A percentile compares a stretch with the other conserved stretches of the same genome.
Conservation (phyloP, 1,140 invertebrate species). For the Triops longicaudatus region DNA sequence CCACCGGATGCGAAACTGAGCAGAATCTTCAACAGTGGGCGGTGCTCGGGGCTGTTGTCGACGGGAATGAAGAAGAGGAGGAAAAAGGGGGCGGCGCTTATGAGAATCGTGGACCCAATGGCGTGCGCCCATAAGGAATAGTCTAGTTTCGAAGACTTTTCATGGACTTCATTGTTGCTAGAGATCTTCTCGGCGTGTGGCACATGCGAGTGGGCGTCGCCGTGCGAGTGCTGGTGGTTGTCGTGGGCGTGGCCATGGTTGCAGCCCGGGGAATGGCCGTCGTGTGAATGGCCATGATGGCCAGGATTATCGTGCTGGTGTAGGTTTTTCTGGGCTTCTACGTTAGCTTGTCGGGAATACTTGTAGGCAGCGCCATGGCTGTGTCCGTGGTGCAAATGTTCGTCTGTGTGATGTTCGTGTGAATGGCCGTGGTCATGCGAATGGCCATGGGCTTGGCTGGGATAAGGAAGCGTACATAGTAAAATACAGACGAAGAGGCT, state of each 20-base stretch:
- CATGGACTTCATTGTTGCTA: neutral
- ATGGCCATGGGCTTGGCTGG: constrained; percentile 26
- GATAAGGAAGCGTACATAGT: constrained; percentile 21
- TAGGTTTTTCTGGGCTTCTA: constrained; percentile 37
- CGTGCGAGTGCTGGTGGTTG: constrained; percentile 35
- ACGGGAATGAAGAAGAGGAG: constrained; percentile 90
- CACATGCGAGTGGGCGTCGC: constrained; percentile 33
- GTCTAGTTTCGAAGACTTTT: neutral
- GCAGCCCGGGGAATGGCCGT: constrained; percentile 30
- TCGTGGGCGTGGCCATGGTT: constrained; percentile 33
- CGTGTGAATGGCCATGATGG: constrained; percentile 37
- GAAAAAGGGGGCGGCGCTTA: constrained; percentile 87
- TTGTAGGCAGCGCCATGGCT: constrained; percentile 52
- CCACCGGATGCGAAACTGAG: constrained; percentile 92
- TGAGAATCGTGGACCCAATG: constrained; percentile 77
- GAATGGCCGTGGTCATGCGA: constrained; percentile 34
- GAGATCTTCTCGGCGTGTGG: constrained; percentile 33
- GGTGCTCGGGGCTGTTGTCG: constrained; percentile 71
- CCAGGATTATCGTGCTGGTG: constrained; percentile 29
- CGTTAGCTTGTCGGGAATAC: constrained; percentile 63
- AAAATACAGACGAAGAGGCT: constrained; percentile 11
- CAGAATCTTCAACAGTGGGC: constrained; percentile 77
- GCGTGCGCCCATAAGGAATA: constrained; percentile 66
- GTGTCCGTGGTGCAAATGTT: constrained; percentile 38
- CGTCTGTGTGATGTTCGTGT: constrained; percentile 39